Base-by-base conservation (phyloP, 1,140 invertebrate genomes). In the Drosophila bocki region DNA sequence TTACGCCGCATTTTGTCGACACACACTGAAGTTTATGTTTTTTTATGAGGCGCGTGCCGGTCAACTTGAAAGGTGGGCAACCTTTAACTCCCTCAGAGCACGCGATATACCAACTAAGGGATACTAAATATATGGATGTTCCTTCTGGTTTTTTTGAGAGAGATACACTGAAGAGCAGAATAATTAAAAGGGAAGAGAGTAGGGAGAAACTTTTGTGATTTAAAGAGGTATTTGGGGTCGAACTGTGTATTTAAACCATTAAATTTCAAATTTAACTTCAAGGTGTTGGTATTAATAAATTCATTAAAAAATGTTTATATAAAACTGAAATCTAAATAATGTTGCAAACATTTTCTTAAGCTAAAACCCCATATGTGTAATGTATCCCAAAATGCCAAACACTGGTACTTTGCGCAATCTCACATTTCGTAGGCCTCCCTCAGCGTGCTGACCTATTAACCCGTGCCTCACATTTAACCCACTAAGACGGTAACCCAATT, bases 11-110 rank as follows among this genome's bases (percentile, higher is more conserved):
- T 87, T 87, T 90, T 87, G 83, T 87, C 83, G 83, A 90, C 85
- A 83, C 78, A 90, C 82, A 90, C 82, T 78, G 83, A 87, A 84
- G 83, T 90, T 90, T 90, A 87, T 87, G 83, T 90, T 80, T 78
- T 77, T 90, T 84, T 84, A 78, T 56, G 67, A 67, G 80, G 77
- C 85, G 77, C 85, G 83, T 87, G 83, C 83, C 85, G 63, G 75
- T 37, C 51, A 48, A 75, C 57, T 60, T 60, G 59, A 69, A 80
- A 84, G 80, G 76, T 83, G 80, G 68, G 69, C 74, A 62, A 53
- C 39, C n/a, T 67, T 62, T 69, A 71, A 87, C 87, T 51, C 58
- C 56, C 60, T 50, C 41, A 15, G 22, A 50, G 41, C 83, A 87
- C 83, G 83, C 83, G 63, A 90, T 80, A 60, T 67, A 54, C 67